Conservation (phyloP, 2,888 invertebrate genomes). For the Cantharis flavilabris region DNA sequence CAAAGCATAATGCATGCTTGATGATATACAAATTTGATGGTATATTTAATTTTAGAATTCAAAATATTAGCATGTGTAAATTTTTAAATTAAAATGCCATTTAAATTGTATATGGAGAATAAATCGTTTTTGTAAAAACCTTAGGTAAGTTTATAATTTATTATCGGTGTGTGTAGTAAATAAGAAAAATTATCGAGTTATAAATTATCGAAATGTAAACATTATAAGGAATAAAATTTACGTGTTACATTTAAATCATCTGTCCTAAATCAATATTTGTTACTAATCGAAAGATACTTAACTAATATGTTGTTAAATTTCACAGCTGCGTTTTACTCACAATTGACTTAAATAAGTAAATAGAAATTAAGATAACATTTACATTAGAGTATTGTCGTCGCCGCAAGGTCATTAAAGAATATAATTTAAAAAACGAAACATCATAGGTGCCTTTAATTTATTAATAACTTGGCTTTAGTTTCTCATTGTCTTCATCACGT, state of each 20-base stretch:
- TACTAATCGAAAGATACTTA: slow-evolving; percentile 26
- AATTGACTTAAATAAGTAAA: slow-evolving; percentile 33
- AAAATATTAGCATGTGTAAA: background rate
- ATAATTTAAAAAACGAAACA: slow-evolving; percentile 8
- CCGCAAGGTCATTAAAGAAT: slow-evolving; percentile 23
- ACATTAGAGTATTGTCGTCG: slow-evolving; percentile 23
- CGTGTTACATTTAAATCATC: slow-evolving; percentile 32
- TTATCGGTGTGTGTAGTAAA: background rate
- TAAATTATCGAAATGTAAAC: slow-evolving; percentile 26
- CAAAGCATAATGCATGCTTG: background rate
- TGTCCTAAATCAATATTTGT: slow-evolving; percentile 37
- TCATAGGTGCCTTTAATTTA: slow-evolving; percentile 9
- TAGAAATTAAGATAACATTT: slow-evolving; percentile 34
- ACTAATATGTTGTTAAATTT: slow-evolving; percentile 30
- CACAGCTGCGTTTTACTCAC: slow-evolving; percentile 36
- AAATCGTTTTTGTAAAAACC: background rate
- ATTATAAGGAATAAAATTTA: slow-evolving; percentile 19
- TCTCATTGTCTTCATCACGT: slow-evolving; percentile 14
- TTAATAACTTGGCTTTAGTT: slow-evolving; percentile 9
- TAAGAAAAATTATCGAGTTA: background rate
- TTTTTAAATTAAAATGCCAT: background rate
- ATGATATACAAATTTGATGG: background rate
- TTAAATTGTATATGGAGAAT: background rate
- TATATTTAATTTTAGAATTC: background rate
- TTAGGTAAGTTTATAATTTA: background rate